phyloP scores from a whole-genome alignment of 35 echinoderm and acorn worm species.

The Amphiura filiformis region DNA sequence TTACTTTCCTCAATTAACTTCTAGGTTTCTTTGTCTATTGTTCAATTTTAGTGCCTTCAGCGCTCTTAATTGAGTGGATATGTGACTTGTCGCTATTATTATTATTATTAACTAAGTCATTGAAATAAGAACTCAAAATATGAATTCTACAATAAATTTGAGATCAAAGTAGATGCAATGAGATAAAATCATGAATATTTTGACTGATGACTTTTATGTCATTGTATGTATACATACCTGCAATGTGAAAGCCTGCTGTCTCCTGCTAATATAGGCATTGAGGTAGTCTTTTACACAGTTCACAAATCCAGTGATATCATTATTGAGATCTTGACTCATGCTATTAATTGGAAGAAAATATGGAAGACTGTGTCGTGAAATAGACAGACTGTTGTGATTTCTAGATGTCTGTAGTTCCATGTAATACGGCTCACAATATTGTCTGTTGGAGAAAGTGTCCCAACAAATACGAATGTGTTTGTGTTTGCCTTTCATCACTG shows the following conservation, averaged over 20 bases:
- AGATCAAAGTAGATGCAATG: too few relatives aligned
- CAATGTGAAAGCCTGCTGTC: conserved; percentile 23
- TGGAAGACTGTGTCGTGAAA: conserved; percentile 36
- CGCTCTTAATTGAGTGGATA: too few relatives aligned
- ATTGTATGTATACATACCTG: background rate
- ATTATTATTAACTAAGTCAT: too few relatives aligned
- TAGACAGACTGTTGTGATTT: conserved; percentile 12
- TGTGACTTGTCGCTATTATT: too few relatives aligned
- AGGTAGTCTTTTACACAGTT: conserved; percentile 25
- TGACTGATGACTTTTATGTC: too few relatives aligned
- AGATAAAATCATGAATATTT: too few relatives aligned
- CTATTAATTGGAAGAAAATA: conserved; percentile 39
- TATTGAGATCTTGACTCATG: conserved; percentile 25
- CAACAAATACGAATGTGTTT: conserved; percentile 32
- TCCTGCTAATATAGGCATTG: conserved; percentile 42
- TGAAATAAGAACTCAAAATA: too few relatives aligned
- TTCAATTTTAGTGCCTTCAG: too few relatives aligned
- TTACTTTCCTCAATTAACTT: too few relatives aligned
- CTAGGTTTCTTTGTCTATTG: too few relatives aligned
- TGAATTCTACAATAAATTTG: too few relatives aligned
- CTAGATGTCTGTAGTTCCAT: conserved; percentile 15
- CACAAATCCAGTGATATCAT: conserved; percentile 23
- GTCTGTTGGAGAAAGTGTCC: conserved; percentile 35
- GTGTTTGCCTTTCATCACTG: conserved; percentile 20
- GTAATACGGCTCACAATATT: conserved; percentile 55